Conservation (phyloP, 2,888 invertebrate genomes). For the Hecatera dysodea region DNA sequence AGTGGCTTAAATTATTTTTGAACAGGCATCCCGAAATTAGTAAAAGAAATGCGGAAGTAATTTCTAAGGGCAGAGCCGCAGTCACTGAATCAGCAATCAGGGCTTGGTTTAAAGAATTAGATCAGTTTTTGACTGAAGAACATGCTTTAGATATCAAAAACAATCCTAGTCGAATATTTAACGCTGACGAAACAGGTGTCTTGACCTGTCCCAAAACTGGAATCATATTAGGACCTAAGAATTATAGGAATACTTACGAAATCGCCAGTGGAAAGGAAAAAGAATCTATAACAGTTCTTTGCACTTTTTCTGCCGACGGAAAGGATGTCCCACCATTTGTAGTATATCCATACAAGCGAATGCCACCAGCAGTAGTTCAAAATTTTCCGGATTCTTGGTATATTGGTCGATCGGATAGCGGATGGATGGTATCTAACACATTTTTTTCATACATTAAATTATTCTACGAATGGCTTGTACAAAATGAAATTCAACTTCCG, state of each 20-base stretch:
- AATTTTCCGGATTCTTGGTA: slow-evolving; percentile 27
- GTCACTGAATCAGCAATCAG: slow-evolving; percentile 23
- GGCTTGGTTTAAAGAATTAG: slow-evolving; percentile 25
- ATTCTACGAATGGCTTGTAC: slow-evolving; percentile 30
- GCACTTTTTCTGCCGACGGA: slow-evolving; percentile 31
- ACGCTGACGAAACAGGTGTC: slow-evolving; percentile 38
- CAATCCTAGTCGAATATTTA: slow-evolving; percentile 25
- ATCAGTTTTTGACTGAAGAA: slow-evolving; percentile 11
- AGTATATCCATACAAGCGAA: slow-evolving; percentile 27
- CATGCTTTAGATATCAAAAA: slow-evolving; percentile 14
- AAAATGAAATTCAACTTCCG: slow-evolving; percentile 31
- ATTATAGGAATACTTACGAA: slow-evolving; percentile 30
- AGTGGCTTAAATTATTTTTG: slow-evolving; percentile 25
- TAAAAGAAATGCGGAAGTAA: slow-evolving; percentile 28
- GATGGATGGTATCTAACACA: slow-evolving; percentile 34
- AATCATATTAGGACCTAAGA: slow-evolving; percentile 31
- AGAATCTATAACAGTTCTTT: slow-evolving; percentile 30
- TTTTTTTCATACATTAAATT: slow-evolving; percentile 36
- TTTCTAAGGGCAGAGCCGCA: slow-evolving; percentile 23
- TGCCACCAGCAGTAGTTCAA: slow-evolving; percentile 33
- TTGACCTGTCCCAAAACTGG: slow-evolving; percentile 33
- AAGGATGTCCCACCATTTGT: slow-evolving; percentile 33
- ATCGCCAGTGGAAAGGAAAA: slow-evolving; percentile 34
- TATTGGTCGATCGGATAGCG: slow-evolving; percentile 33
- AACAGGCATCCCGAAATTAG: slow-evolving; percentile 28